Conservation (phyloP, 1,140 invertebrate species). For the Adelges cooleyi region DNA sequence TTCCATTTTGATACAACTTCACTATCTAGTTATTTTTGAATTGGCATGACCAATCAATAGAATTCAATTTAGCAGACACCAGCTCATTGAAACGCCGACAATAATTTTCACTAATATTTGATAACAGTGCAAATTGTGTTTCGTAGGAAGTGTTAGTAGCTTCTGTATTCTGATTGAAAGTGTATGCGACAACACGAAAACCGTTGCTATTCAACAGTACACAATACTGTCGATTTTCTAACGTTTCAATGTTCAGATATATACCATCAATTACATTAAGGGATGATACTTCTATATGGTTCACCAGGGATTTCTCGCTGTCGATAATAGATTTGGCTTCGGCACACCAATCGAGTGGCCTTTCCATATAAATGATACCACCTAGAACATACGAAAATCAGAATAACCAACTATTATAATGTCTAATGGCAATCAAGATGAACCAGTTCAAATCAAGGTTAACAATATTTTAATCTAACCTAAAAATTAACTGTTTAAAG, state of each 20-base stretch:
- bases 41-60: background rate
- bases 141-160: background rate
- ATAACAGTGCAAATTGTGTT: slow-evolving; percentile 4
- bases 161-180: slow-evolving; percentile 1
- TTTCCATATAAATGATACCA: slow-evolving; percentile 18
- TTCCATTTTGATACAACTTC: background rate
- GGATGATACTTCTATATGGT: background rate
- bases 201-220: slow-evolving; percentile 8
- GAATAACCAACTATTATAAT: slow-evolving; percentile 3
- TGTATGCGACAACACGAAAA: slow-evolving; percentile 3
- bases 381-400: slow-evolving; percentile 10
- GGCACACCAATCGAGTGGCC: background rate
- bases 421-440: slow-evolving; percentile 2
- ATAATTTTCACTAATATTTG: slow-evolving; percentile 15
- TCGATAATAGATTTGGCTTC: slow-evolving; percentile 8
- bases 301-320: slow-evolving; percentile 4
- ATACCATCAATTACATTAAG: background rate
- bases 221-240: slow-evolving; percentile 12
- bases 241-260: slow-evolving; percentile 10
- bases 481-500: slow-evolving; percentile 13
- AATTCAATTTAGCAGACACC: background rate
- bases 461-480: slow-evolving; percentile 13
- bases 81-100: slow-evolving; percentile 11
- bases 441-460: slow-evolving; percentile 24
- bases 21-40: background rate